phyloP scores from a whole-genome alignment of 23 tunicate species.

The Halocynthia roretzi region DNA sequence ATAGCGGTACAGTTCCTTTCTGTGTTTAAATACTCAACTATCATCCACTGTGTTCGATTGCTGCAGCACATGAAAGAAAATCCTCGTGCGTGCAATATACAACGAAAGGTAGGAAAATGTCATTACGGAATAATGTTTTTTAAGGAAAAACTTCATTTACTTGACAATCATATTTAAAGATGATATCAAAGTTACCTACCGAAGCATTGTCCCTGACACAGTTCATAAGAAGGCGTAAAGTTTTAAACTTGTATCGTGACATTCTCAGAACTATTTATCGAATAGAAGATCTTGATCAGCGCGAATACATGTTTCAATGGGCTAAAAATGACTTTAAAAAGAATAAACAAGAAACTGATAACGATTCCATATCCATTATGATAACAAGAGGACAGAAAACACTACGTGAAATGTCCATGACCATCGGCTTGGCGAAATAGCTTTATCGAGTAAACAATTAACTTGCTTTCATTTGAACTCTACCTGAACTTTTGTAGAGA shows the following conservation, averaged over 20 bases:
- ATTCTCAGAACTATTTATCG: constrained; percentile 32
- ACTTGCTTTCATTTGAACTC: not conserved
- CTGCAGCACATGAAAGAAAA: too few species aligned
- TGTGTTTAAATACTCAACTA: too few species aligned
- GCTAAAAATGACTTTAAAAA: constrained; percentile 56
- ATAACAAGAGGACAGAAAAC: constrained; percentile 42
- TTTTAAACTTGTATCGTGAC: constrained; percentile 53
- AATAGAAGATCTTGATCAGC: constrained; percentile 26
- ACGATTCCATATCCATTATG: constrained; percentile 41
- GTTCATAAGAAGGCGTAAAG: constrained; percentile 58
- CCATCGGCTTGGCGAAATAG: constrained; percentile 34
- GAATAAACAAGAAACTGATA: constrained; percentile 44
- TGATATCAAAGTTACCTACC: constrained; percentile 51
- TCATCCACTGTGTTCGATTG: too few species aligned
- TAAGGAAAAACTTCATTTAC: too few species aligned
- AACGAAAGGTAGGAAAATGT: too few species aligned
- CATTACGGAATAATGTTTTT: too few species aligned
- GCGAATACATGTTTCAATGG: constrained; percentile 43
- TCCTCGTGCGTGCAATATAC: too few species aligned
- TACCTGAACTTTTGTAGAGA: too few species aligned
- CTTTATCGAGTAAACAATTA: not conserved
- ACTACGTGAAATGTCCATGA: constrained; percentile 26
- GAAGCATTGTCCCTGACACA: constrained; percentile 31
- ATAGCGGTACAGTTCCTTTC: too few species aligned
- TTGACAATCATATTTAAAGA: not conserved